These are phyloP conservation scores for Mastigias papua DNA, from an alignment of 30 jellyfish, hydroid and myxozoan species.

Conservation along the genomic window DNA sequence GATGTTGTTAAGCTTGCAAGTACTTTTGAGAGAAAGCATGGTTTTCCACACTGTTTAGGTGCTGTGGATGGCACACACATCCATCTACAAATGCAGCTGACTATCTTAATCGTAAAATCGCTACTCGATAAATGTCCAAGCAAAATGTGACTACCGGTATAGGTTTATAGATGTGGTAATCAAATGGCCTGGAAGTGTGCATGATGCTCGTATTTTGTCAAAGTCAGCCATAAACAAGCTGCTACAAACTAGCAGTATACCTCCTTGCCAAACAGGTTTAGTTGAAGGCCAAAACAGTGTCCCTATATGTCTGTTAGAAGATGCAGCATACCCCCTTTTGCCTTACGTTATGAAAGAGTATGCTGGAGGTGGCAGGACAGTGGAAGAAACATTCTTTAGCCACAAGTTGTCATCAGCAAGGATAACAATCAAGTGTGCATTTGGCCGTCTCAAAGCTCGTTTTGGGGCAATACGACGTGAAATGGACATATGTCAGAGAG, in stretches of 20 bases:
- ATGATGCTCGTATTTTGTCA: conserved; percentile 55
- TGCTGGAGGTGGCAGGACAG: conserved; percentile 48
- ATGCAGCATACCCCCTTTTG: conserved; percentile 78
- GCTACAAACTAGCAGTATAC: conserved; percentile 37
- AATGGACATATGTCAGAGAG: conserved; percentile 56
- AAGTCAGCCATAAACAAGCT: conserved; percentile 30
- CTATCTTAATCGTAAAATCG: conserved; percentile 7
- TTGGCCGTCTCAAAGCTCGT: conserved; percentile 80
- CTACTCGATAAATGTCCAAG: conserved; percentile 26
- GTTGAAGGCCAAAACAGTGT: conserved; percentile 69
- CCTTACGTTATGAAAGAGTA: conserved; percentile 78
- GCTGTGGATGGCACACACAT: conserved; percentile 71
- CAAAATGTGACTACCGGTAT: conserved; percentile 40
- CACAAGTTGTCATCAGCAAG: conserved; percentile 73
- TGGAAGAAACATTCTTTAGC: conserved; percentile 47
- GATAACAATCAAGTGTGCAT: conserved; percentile 75
- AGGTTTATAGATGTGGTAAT: conserved; percentile 53
- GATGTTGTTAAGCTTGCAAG: not conserved
- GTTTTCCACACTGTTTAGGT: conserved; percentile 56
- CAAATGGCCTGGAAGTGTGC: conserved; percentile 67
- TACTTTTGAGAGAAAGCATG: conserved; percentile 30
- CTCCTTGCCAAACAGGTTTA: conserved; percentile 47
- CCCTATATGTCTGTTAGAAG: conserved; percentile 78
- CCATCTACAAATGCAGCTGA: conserved; percentile 35
- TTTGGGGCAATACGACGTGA: conserved; percentile 61